Evolutionary conservation across 2,888 invertebrate genomes (phyloP).

Genomic region (Epistrophella euchroma): DNA sequence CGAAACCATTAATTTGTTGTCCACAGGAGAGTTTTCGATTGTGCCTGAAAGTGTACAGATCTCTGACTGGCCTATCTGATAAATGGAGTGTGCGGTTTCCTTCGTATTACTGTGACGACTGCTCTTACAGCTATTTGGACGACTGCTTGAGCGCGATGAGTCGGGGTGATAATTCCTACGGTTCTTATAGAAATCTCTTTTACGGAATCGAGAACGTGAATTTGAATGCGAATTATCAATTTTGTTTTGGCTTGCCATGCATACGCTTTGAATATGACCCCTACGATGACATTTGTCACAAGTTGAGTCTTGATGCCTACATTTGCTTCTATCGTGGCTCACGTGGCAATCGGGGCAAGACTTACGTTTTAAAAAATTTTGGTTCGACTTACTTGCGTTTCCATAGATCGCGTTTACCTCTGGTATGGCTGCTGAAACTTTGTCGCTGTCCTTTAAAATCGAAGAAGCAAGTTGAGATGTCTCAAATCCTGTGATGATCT

Average conservation of each 20-base stretch:
- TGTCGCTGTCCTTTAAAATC: not conserved
- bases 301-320: not conserved
- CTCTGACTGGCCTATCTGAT: too few species aligned
- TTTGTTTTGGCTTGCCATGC: not conserved
- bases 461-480: not conserved
- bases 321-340: not conserved
- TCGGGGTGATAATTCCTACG: too few species aligned
- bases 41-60: too few species aligned
- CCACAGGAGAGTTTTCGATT: too few species aligned
- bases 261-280: not conserved
- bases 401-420: not conserved
- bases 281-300: not conserved
- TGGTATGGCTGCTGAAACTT: not conserved
- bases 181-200: not conserved
- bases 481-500: not conserved
- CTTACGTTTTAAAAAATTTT: not conserved
- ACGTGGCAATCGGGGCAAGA: not conserved
- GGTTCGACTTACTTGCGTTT: not conserved
- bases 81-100: too few species aligned
- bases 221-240: not conserved
- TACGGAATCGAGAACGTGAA: not conserved
- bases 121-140: too few species aligned
- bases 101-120: too few species aligned
- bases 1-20: too few species aligned
- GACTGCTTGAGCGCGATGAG: too few species aligned